These are phyloP conservation scores for Silurus aristotelis DNA, from an alignment of 2,797 vertebrate species.

Conservation along the genomic window DNA sequence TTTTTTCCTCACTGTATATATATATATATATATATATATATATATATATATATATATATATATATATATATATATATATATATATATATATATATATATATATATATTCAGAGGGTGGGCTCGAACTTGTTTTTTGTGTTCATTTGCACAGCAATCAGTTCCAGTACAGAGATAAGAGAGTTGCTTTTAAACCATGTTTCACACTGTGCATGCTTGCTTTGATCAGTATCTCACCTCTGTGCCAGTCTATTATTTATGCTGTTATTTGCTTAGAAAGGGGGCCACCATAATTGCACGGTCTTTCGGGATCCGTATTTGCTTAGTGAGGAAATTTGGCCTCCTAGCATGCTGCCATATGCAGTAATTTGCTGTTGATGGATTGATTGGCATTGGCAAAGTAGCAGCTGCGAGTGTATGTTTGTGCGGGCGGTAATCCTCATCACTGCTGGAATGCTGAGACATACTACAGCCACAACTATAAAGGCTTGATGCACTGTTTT, in stretches of 20 bases:
- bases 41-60: background rate
- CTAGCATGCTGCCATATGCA: constrained; percentile 7
- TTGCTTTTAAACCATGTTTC: constrained; percentile 34
- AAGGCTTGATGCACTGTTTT: background rate
- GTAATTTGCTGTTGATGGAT: constrained; percentile 42
- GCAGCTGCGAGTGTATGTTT: constrained; percentile 11
- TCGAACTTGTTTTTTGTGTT: constrained; percentile 45
- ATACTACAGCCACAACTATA: constrained; percentile 12
- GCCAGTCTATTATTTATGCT: constrained; percentile 41
- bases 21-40: too few species aligned
- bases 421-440: constrained; percentile 35
- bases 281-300: constrained; percentile 20
- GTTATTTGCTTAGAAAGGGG: constrained; percentile 40
- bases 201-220: constrained; percentile 32
- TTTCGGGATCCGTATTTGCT: constrained; percentile 14
- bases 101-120: constrained; percentile 45
- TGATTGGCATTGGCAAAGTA: constrained; percentile 27
- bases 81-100: background rate
- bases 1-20: too few species aligned
- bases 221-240: constrained; percentile 26
- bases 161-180: constrained; percentile 42
- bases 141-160: constrained; percentile 27
- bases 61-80: constrained; percentile 44
- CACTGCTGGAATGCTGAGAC: constrained; percentile 20
- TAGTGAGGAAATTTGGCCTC: constrained; percentile 25